phyloP scores from a whole-genome alignment of 2,113 vertebrate species.

The Callionymus lyra region DNA sequence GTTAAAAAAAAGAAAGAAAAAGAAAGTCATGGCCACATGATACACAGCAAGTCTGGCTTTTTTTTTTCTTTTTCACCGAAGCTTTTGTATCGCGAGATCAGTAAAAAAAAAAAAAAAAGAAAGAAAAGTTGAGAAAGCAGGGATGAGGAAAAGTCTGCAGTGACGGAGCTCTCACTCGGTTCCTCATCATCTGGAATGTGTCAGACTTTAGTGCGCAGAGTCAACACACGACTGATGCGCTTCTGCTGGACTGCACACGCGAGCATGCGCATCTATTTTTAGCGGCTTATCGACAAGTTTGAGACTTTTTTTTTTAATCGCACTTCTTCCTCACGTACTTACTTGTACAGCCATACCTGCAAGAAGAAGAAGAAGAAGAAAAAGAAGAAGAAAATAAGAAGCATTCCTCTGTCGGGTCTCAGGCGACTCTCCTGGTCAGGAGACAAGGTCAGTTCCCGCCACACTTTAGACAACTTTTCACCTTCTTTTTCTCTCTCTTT shows the following conservation, averaged over 20 bases:
- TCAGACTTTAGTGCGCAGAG: conserved; percentile 45
- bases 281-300: conserved; percentile 29
- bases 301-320: conserved; percentile 9
- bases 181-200: conserved; percentile 59
- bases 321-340: conserved; percentile 23
- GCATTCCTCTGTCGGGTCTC: conserved; percentile 40
- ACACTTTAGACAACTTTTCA: conserved; percentile 5
- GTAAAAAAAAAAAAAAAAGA: conserved; percentile 31
- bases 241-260: conserved; percentile 24
- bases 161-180: conserved; percentile 35
- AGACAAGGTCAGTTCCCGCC: conserved; percentile 43
- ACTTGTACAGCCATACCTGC: conserved; percentile 38
- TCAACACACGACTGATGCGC: conserved; percentile 42
- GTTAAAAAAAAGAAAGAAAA: too few species aligned
- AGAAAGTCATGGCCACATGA: too few species aligned
- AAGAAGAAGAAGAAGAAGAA: conserved; percentile 16
- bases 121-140: conserved; percentile 45
- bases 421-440: conserved; percentile 49
- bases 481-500: not conserved
- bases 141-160: conserved; percentile 52
- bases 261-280: conserved; percentile 48
- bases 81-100: conserved; percentile 63
- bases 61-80: conserved; percentile 29
- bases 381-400: too few species aligned
- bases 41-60: conserved; percentile 3